Evolutionary conservation across 2,797 vertebrate genomes (phyloP), one percentile per base, ranked within the genome.

Genomic region (Gymnothorax reevesii): DNA sequence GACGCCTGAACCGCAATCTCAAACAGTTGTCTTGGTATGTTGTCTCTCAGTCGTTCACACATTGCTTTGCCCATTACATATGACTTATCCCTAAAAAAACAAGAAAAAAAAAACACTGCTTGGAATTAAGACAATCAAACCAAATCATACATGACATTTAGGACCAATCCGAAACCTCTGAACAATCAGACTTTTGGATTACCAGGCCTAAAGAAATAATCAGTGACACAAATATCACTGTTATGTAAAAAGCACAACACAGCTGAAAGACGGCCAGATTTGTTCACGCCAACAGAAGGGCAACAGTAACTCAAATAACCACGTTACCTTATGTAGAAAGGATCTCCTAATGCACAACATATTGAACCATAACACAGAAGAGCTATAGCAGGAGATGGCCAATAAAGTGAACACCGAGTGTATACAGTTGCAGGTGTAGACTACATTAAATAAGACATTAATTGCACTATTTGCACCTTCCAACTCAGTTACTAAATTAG

Each of bases 1-100:
- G 97, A 93, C 88, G 99, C 99, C 88, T 99, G 98, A 49, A 99
- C 91, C 12, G 98, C 98, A 59, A 99, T 98, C 93, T 99, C 98
- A 95, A 99, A 99, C 93, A 99, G 93, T 86, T 99, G 98, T 85
- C 97, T 96, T 0, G 98, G 98, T 90, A 99, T 98, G 87, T 96
- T 94, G 59, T 98, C 97, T 91, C 94, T 96, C 33, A 99, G 96
- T 59, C 95, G 95, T 91, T 98, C 98, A 90, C 98, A 99, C 90
- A 99, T 95, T 80, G 94, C 92, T 93, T 98, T 99, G 20, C 97
- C 99, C 62, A 93, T 71, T 84, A 88, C 88, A 84, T 97, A 93
- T 0, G 97, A 98, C 73, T 97, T 95, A 9, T 96, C 96, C 90
- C 99, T 99, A 89, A 17, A 90, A 91, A 62, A 85, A 89, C 13